Evolutionary conservation across 1,140 invertebrate species (phyloP), one percentile per base, ranked within the genome.

Genomic region (Drosophila ogumai): DNA sequence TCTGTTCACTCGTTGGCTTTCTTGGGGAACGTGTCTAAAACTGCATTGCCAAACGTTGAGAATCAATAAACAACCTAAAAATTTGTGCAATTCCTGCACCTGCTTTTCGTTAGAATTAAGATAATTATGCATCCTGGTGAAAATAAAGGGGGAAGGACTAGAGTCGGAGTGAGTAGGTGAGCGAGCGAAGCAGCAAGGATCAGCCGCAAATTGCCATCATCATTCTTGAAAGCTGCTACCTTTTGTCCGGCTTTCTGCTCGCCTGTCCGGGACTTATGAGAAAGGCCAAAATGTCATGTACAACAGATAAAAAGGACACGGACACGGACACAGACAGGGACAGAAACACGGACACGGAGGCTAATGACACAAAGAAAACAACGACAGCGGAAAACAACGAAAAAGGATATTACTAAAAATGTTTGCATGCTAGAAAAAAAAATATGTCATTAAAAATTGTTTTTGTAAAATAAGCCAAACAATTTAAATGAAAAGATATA

Each of bases 231-330:
- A 64, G 61, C 49, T n/a, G 17, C 75, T 87, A 86, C 82, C 82
- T 88, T 86, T 87, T 87, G 79, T 88, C 55, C 25, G 69, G 31
- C 22, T 54, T 60, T 49, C 41, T 73, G 49, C 58, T 65, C 36
- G 47, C 64, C 79, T 58, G 64, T 60, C 75, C 65, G 55, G 84
- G 79, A 88, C 75, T 87, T 87, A 87, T 87, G 82, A 87, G 84
- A 72, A 88, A 82, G 82, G 82, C 84, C 82, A 82, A 82, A 87
- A 87, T 87, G 82, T 87, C 82, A 80, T 87, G 82, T 88, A 82
- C 82, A 88, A 87, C 81, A 87, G 82, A 87, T 87, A 87, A 87
- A 87, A 87, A 88, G 82, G 68, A 72, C 52, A 71, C 65, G 17
- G 32, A 13, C 40, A 64, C n/a, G 17, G 38, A 34, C 60, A 36